Percentiles rank a stretch among this genome's conserved stretches.
Evolutionary conservation across 2,797 vertebrate genomes (phyloP).

Genomic region (Dendrocincla tyrannina): DNA sequence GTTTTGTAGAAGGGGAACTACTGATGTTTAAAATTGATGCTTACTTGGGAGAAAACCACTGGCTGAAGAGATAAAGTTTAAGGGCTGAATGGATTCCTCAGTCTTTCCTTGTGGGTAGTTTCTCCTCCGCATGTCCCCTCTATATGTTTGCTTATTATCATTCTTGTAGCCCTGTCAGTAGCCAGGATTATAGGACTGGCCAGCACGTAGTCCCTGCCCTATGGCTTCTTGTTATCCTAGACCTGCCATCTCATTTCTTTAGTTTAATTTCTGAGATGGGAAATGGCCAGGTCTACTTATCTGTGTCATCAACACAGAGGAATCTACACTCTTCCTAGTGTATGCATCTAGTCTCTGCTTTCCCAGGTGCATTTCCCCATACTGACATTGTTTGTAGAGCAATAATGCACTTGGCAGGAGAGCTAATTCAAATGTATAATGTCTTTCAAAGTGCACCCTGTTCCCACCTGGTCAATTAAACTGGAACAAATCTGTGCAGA

Average conservation of each 20-base stretch:
- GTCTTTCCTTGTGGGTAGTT: not conserved
- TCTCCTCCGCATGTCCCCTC: not conserved
- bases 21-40: not conserved
- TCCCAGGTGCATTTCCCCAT: constrained; percentile 59
- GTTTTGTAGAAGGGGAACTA: not conserved
- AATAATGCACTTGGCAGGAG: constrained; percentile 62
- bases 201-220: not conserved
- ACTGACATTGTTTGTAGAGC: constrained; percentile 60
- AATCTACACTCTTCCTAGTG: constrained; percentile 35
- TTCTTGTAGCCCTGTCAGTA: not conserved
- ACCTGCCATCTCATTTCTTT: not conserved
- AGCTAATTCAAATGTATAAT: constrained; percentile 61
- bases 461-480: constrained; percentile 64
- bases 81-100: not conserved
- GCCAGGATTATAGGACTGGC: not conserved
- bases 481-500: constrained; percentile 50
- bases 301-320: constrained; percentile 29
- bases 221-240: not conserved
- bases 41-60: not conserved
- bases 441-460: constrained; percentile 52
- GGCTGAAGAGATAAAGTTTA: not conserved
- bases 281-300: constrained; percentile 37
- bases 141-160: not conserved
- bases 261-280: not conserved
- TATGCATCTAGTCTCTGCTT: constrained; percentile 33